A percentile compares a stretch with the other conserved stretches of the same genome.
These are phyloP conservation scores for Chloropsis hardwickii DNA, from an alignment of 2,113 vertebrate genomes.

Conservation along the genomic window DNA sequence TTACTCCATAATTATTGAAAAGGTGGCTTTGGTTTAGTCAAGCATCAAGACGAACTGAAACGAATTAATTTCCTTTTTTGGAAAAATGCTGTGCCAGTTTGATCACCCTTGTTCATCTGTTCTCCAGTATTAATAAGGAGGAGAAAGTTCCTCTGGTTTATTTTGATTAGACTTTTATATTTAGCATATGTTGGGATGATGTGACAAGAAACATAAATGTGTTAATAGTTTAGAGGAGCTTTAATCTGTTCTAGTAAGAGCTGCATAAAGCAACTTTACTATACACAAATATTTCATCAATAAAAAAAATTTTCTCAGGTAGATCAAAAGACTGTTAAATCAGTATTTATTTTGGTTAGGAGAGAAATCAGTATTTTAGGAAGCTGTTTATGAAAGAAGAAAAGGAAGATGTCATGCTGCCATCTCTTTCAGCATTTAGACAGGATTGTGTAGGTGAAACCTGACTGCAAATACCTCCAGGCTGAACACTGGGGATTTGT, in stretches of 20 bases:
- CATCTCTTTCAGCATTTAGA: background rate
- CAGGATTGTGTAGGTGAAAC: background rate
- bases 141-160: background rate
- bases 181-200: background rate
- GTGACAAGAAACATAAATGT: background rate
- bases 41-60: background rate
- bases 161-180: background rate
- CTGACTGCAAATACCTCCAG: background rate
- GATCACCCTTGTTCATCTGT: background rate
- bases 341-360: background rate
- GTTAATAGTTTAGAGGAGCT: background rate
- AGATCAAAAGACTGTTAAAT: background rate
- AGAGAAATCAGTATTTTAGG: background rate
- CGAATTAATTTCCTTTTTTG: background rate
- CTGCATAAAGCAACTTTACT: background rate
- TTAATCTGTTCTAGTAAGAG: background rate
- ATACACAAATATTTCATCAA: background rate
- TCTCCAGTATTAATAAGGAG: background rate
- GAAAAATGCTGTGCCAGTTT: background rate
- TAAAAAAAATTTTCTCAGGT: background rate
- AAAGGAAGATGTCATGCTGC: background rate
- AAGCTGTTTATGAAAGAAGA: background rate
- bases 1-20: background rate
- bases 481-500: background rate
- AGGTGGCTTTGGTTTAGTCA: background rate